Evolutionary conservation across 2,113 vertebrate genomes (phyloP), one percentile per base, ranked within the genome.

Genomic region (Gymnorhina tibicen): DNA sequence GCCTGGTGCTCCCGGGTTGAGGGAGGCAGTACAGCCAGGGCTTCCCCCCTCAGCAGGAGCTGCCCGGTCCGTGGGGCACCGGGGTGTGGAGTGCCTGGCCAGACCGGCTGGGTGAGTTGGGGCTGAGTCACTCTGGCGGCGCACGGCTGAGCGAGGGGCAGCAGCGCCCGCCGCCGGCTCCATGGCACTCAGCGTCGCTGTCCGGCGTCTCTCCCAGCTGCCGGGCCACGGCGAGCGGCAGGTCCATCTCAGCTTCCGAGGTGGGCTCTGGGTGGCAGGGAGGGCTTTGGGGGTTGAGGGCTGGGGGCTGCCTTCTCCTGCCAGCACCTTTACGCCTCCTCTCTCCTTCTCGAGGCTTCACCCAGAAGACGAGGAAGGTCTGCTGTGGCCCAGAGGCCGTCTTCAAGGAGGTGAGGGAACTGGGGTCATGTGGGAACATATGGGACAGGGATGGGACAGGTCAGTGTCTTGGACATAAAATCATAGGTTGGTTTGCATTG

Each of bases 331-430:
- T 58, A 86, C 0, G 0, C 37, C 17, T 41, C 13, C 26, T 22
- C 13, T 89, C 53, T 60, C 3, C 20, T 42, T 37, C 72, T 77
- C 32, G 24, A 99, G 99, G 98, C 82, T 99, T 99, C 95, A 99
- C 97, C 24, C 99, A 99, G 95, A 99, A 99, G 97, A 99, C 98
- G n/a, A 98, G 96, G 95, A 98, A 97, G 87, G 89, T 99, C 85
- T 98, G 97, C 74, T 98, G 98, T 92, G 98, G 98, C 69, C 93
- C 97, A 28, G 93, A 99, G 69, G 98, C 98, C 10, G 59, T 98
- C 59, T 98, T 99, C 28, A 97, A 98, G 28, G 99, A 99, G 99
- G 99, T 99, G 95, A 98, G 98, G n/a, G 56, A 82, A 59, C 33
- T 16, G 59, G 59, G 42, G 12, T 27, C 18, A 7, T 44, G 30